Evolutionary conservation across 35 echinoderm and acorn worm species (phyloP).

Genomic region (Anneissia japonica): DNA sequence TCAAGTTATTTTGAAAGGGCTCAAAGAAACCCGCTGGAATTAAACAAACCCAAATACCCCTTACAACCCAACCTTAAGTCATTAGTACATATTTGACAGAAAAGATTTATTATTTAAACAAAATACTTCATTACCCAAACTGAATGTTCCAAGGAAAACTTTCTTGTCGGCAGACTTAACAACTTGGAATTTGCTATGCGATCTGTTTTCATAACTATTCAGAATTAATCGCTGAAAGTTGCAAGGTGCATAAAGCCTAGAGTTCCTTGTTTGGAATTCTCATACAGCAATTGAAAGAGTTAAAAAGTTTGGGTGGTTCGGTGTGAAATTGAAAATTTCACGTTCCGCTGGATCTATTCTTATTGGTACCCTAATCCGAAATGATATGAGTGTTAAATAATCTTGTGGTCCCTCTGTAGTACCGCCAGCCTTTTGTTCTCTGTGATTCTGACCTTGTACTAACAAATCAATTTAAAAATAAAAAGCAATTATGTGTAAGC

Average conservation of each 20-base stretch:
- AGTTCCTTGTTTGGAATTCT: neutral
- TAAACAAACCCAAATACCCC: neutral
- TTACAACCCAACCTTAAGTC: neutral
- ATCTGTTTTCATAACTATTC: neutral
- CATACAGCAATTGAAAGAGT: neutral
- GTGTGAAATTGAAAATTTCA: constrained; percentile 2
- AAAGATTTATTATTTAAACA: neutral
- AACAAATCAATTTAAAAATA: constrained; percentile 3
- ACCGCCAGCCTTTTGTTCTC: neutral
- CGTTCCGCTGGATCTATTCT: neutral
- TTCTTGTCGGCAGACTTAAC: neutral
- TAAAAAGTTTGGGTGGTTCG: neutral
- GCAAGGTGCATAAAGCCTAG: neutral
- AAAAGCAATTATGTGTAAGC: neutral
- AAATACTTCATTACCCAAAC: neutral
- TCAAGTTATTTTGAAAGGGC: neutral
- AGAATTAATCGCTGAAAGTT: neutral
- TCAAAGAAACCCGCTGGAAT: neutral
- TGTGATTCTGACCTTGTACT: neutral
- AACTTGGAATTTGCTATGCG: neutral
- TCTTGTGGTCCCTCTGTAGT: neutral
- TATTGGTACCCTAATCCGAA: neutral
- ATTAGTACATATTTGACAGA: constrained; percentile 2
- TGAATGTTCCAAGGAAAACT: neutral
- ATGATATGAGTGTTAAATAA: neutral